Evolutionary conservation across 2,888 invertebrate species (phyloP).

Genomic region (Acrobasis repandana): DNA sequence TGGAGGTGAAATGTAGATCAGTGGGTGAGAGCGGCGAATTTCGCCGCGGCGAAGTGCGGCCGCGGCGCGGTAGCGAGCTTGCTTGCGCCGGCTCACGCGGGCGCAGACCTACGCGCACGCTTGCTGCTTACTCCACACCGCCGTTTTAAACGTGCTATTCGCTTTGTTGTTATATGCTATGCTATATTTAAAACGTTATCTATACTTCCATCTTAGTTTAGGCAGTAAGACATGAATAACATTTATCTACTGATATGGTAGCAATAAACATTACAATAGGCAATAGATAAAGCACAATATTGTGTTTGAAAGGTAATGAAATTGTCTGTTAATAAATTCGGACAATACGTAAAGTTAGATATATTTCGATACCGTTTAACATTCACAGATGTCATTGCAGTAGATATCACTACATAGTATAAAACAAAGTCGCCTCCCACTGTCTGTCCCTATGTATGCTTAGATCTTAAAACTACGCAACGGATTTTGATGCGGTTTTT

Average conservation of each 20-base stretch:
- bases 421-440: too few relatives aligned
- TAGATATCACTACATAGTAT: too few relatives aligned
- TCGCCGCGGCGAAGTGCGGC: slow-evolving; percentile 60
- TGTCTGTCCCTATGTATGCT: too few relatives aligned
- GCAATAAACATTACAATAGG: background rate
- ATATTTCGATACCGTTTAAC: too few relatives aligned
- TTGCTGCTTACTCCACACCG: slow-evolving; percentile 3
- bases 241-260: background rate
- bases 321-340: too few relatives aligned
- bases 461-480: too few relatives aligned
- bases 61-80: slow-evolving; percentile 33
- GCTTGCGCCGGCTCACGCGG: slow-evolving; percentile 35
- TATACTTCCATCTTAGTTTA: background rate
- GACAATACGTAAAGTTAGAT: too few relatives aligned
- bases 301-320: background rate
- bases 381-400: too few relatives aligned
- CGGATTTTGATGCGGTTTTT: too few relatives aligned
- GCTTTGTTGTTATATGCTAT: background rate
- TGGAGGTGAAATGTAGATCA: slow-evolving; percentile 83
- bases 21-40: slow-evolving; percentile 83
- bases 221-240: background rate
- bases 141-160: background rate
- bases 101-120: slow-evolving; percentile 24
- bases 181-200: background rate
- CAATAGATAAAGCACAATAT: too few relatives aligned